phyloP scores from a whole-genome alignment of 2,888 invertebrate genomes.

The Podotricha telesiphe region DNA sequence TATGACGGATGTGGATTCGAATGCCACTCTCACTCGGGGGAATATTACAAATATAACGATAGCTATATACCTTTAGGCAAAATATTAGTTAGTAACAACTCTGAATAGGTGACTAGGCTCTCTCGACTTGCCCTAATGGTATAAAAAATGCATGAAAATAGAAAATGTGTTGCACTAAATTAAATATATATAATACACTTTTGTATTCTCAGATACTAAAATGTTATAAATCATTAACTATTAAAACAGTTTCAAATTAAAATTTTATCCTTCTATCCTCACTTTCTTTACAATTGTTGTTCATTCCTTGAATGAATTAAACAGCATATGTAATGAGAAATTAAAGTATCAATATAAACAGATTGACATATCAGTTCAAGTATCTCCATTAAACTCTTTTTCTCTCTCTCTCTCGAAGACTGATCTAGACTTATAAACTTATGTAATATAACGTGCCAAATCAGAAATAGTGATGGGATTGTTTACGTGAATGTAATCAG shows the following conservation, averaged over 20 bases:
- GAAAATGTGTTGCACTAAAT: neutral
- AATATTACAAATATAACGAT: no score
- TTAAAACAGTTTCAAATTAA: neutral
- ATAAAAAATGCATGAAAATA: no score
- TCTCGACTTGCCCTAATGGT: no score
- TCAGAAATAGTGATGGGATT: conserved; percentile 39
- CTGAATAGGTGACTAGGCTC: neutral
- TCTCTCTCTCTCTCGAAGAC: no score
- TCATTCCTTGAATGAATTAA: neutral
- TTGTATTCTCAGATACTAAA: no score
- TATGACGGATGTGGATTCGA: no score
- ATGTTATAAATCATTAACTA: no score
- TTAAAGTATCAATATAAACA: conserved; percentile 43
- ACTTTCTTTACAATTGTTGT: neutral
- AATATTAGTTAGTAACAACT: neutral
- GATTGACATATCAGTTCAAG: conserved; percentile 74
- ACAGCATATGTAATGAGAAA: neutral
- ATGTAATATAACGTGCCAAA: conserved; percentile 56
- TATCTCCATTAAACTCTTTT: conserved; percentile 64
- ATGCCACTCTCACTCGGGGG: no score
- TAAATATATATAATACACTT: no score
- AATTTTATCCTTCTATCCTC: no score
- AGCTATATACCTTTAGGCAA: no score
- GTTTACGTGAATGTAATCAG: conserved; percentile 28
- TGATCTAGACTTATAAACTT: conserved; percentile 62